A percentile compares a stretch with the other conserved stretches of the same genome.
These are phyloP conservation scores for Hemichromis elongatus DNA, from an alignment of 2,113 vertebrate genomes.

Conservation along the genomic window DNA sequence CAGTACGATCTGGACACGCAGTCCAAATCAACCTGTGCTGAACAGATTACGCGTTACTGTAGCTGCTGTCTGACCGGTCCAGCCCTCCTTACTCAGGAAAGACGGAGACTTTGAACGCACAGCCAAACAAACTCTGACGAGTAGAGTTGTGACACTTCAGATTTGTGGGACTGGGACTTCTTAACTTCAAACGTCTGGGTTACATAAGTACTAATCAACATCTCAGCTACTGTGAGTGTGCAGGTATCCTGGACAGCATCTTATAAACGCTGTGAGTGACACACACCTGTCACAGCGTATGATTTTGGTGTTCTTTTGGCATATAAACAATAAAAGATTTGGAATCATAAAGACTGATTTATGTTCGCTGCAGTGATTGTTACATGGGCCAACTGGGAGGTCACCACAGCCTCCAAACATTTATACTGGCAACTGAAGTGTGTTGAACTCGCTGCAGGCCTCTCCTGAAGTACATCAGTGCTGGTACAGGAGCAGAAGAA, in stretches of 20 bases:
- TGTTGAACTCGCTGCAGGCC: too few species aligned
- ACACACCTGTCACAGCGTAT: neutral
- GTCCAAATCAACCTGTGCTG: neutral
- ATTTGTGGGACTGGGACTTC: neutral
- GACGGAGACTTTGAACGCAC: neutral
- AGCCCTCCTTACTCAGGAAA: neutral
- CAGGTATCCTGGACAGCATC: too few species aligned
- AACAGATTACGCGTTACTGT: neutral
- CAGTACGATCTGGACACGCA: neutral
- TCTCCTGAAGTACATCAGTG: neutral
- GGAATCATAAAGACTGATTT: accelerated
- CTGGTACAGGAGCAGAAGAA: neutral
- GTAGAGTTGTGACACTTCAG: neutral
- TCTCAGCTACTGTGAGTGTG: too few species aligned
- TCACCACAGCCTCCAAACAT: neutral
- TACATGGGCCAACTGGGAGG: neutral
- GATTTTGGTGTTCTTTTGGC: neutral
- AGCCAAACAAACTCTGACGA: accelerated
- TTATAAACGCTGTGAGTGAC: neutral
- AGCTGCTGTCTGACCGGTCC: neutral
- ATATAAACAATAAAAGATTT: neutral
- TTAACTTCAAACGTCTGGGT: neutral
- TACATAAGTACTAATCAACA: neutral
- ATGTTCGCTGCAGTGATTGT: neutral
- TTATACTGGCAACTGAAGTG: neutral